Evolutionary conservation across 2,888 invertebrate genomes (phyloP).

Genomic region (Parapristionchus giblindavisi): DNA sequence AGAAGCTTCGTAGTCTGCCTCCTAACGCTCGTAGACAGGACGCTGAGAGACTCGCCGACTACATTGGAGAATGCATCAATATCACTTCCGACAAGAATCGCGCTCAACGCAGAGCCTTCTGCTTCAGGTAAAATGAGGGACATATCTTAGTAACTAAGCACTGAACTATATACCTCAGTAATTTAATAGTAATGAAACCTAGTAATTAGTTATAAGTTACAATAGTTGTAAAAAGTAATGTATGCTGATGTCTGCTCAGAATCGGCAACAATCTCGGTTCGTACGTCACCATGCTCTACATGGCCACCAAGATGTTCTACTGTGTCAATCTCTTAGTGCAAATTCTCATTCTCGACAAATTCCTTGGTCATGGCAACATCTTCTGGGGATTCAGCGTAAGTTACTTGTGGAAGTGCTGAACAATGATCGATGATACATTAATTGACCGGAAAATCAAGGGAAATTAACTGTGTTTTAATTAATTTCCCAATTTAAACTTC

Average conservation of each 20-base stretch:
- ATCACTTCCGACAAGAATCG: conserved; percentile 42
- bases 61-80: conserved; percentile 63
- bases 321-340: conserved; percentile 67
- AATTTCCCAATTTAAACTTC: too few relatives aligned
- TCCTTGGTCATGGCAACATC: conserved; percentile 67
- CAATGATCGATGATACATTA: too few relatives aligned
- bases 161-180: background rate
- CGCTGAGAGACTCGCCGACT: conserved; percentile 55
- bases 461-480: background rate
- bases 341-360: conserved; percentile 68
- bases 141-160: background rate
- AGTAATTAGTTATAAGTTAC: background rate
- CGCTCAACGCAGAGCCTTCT: conserved; percentile 40
- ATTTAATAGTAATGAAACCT: background rate
- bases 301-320: conserved; percentile 63
- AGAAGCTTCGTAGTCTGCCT: conserved; percentile 48
- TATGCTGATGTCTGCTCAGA: conserved; percentile 49
- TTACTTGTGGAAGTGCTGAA: background rate
- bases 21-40: conserved; percentile 54
- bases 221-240: background rate
- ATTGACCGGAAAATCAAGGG: background rate
- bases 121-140: conserved; percentile 41
- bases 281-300: conserved; percentile 62
- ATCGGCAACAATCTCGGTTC: conserved; percentile 54
- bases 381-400: conserved; percentile 69